A percentile compares a stretch with the other conserved stretches of the same genome.
These are phyloP conservation scores for Mamestra brassicae DNA, from an alignment of 2,888 invertebrate genomes.

Conservation along the genomic window DNA sequence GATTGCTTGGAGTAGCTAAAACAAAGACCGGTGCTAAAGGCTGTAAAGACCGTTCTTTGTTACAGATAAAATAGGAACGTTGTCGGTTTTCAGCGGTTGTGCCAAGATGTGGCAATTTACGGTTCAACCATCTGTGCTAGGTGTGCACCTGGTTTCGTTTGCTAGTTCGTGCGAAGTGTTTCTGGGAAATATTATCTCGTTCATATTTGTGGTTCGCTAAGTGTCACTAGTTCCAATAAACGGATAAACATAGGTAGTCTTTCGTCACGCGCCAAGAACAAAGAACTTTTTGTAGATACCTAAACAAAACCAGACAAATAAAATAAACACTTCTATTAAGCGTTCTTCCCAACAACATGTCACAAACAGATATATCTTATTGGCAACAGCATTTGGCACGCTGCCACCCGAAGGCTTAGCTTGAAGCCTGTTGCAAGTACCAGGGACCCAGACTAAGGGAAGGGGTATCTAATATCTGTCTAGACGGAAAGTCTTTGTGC, in stretches of 20 bases:
- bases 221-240: not conserved
- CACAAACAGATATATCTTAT: slow-evolving; percentile 53
- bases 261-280: not conserved
- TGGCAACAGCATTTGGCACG: slow-evolving; percentile 52
- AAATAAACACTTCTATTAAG: slow-evolving; percentile 21
- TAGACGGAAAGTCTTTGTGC: slow-evolving; percentile 51
- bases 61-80: slow-evolving; percentile 4
- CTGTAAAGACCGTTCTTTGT: slow-evolving; percentile 15
- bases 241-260: not conserved
- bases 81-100: not conserved
- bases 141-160: not conserved
- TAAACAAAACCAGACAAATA: slow-evolving; percentile 5
- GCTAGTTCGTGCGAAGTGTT: not conserved
- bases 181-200: not conserved
- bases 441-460: not conserved
- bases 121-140: not conserved
- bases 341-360: slow-evolving; percentile 25
- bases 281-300: not conserved
- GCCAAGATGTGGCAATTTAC: slow-evolving; percentile 9
- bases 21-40: slow-evolving; percentile 1
- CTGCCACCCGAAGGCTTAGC: slow-evolving; percentile 44
- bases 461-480: slow-evolving; percentile 47
- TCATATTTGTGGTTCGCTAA: not conserved
- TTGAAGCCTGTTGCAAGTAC: slow-evolving; percentile 52
- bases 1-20: slow-evolving; percentile 8